phyloP scores from a whole-genome alignment of 2,888 invertebrate genomes.

The Acleris holmiana region DNA sequence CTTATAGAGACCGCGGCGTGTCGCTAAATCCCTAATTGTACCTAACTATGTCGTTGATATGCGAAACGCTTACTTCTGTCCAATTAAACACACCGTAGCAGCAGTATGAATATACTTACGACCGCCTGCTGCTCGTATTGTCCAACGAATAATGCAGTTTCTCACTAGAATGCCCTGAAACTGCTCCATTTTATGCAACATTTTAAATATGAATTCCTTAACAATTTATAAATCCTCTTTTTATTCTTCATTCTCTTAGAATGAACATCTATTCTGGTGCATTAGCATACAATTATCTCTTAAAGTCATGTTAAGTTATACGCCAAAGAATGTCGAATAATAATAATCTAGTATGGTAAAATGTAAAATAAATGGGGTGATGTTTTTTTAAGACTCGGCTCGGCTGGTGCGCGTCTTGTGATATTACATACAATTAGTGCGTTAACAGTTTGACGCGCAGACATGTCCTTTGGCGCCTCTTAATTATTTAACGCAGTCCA shows the following conservation, averaged over 20 bases:
- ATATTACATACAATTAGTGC: conserved; percentile 37
- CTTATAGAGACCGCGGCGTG: conserved; percentile 67
- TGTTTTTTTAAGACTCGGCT: conserved; percentile 49
- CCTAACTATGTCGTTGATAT: conserved; percentile 72
- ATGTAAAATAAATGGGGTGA: conserved; percentile 53
- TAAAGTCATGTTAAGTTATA: conserved; percentile 61
- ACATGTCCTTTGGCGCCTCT: conserved; percentile 38
- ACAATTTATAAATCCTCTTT: conserved; percentile 35
- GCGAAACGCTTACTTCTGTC: conserved; percentile 62
- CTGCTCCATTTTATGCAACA: conserved; percentile 21
- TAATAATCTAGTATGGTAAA: conserved; percentile 52
- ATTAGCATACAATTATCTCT: conserved; percentile 69
- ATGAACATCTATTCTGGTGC: conserved; percentile 54
- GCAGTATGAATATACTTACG: conserved; percentile 43
- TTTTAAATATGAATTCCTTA: conserved; percentile 36
- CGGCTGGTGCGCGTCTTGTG: conserved; percentile 49
- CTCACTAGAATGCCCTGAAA: conserved; percentile 10
- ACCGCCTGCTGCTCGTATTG: conserved; percentile 33
- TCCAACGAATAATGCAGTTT: conserved; percentile 24
- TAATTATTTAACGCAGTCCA: conserved; percentile 32
- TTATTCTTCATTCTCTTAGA: conserved; percentile 51
- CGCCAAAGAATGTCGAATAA: conserved; percentile 61
- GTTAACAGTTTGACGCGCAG: conserved; percentile 34
- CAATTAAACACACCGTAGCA: conserved; percentile 61
- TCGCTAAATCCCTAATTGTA: conserved; percentile 77